Percentiles rank a stretch among this genome's conserved stretches.
Conservation (phyloP, 1,140 invertebrate species). For the Lanistes nyassanus region DNA sequence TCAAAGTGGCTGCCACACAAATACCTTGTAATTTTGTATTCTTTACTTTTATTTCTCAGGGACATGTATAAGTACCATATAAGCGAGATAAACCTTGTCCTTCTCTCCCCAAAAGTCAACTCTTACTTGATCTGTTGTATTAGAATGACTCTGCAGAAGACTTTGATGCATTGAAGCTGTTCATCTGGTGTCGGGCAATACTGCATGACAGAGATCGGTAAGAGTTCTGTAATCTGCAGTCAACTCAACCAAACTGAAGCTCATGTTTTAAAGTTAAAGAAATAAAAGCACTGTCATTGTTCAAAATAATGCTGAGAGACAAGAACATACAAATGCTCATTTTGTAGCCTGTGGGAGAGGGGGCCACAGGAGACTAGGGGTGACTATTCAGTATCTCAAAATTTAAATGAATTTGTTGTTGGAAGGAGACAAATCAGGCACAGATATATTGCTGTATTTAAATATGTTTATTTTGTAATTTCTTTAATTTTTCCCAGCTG, state of each 20-base stretch:
- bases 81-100: too few species aligned
- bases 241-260: too few species aligned
- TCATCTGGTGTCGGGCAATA: slow-evolving; percentile 83
- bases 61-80: too few species aligned
- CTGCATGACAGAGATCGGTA: slow-evolving; percentile 76
- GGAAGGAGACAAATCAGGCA: not conserved
- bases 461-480: not conserved
- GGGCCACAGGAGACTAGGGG: too few species aligned
- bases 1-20: too few species aligned
- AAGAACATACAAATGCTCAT: not conserved
- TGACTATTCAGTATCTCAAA: not conserved
- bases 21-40: too few species aligned
- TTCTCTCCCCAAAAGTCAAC: too few species aligned
- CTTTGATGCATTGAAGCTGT: slow-evolving; percentile 71
- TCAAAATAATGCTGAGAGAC: not conserved
- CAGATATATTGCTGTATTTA: not conserved
- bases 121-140: slow-evolving; percentile 11
- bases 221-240: not conserved
- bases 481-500: slow-evolving; percentile 48
- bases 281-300: not conserved
- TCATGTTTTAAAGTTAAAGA: too few species aligned
- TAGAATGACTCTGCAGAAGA: slow-evolving; percentile 61
- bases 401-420: not conserved
- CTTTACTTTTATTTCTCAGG: too few species aligned
- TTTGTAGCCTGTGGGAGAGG: too few species aligned